Percentiles rank a stretch among this genome's conserved stretches.
phyloP scores from a whole-genome alignment of 2,113 vertebrate genomes.

The Arenaria interpres region DNA sequence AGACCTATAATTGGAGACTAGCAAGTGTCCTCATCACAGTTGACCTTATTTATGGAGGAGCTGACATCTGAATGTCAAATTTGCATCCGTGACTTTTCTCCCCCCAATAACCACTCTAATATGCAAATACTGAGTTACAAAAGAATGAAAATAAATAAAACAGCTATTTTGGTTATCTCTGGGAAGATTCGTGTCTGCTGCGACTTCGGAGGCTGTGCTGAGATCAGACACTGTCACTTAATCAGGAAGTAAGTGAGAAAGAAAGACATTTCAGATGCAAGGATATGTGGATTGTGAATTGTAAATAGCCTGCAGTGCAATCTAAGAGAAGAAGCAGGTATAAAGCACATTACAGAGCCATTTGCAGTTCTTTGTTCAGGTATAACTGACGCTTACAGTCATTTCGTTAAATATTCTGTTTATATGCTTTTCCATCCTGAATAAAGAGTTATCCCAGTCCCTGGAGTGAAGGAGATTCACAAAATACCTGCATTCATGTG shows the following conservation, averaged over 20 bases:
- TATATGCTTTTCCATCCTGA: conserved; percentile 20
- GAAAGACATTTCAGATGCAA: conserved; percentile 5
- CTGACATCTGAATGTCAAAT: conserved; percentile 78
- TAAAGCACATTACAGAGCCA: conserved; percentile 33
- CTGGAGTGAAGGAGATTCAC: conserved; percentile 10
- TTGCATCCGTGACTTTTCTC: conserved; percentile 67
- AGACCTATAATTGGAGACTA: conserved; percentile 76
- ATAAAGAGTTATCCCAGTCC: conserved; percentile 17
- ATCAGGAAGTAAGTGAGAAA: conserved; percentile 46
- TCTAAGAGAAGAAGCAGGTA: conserved; percentile 10
- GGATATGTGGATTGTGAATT: conserved; percentile 38
- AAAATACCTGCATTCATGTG: conserved; percentile 17
- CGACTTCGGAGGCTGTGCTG: background rate
- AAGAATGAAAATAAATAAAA: conserved; percentile 49
- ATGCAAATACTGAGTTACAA: conserved; percentile 69
- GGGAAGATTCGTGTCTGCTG: conserved; percentile 50
- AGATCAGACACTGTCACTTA: conserved; percentile 47
- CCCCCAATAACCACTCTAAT: conserved; percentile 60
- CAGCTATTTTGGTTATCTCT: conserved; percentile 43
- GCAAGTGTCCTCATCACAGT: conserved; percentile 72
- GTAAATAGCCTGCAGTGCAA: conserved; percentile 47
- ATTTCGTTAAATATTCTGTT: conserved; percentile 60
- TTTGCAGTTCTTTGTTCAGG: conserved; percentile 49
- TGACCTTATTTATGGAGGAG: conserved; percentile 78
- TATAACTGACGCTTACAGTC: conserved; percentile 23